These are phyloP conservation scores for Liparis tanakae DNA, from an alignment of 2,797 vertebrate genomes.

Conservation along the genomic window DNA sequence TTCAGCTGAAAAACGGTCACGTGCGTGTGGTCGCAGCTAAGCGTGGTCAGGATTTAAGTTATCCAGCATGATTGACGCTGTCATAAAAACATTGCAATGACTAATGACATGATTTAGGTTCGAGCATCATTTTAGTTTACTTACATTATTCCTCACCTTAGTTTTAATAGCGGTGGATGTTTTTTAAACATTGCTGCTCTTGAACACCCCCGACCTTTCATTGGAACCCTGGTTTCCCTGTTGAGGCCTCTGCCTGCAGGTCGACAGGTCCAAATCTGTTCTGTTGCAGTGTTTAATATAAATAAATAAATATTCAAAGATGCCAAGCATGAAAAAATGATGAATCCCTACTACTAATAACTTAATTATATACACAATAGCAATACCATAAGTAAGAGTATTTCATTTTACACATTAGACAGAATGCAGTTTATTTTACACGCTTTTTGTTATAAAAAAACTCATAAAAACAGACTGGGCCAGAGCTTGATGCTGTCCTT, in stretches of 20 bases:
- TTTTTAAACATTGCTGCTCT: constrained; percentile 33
- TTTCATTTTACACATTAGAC: too few relatives aligned
- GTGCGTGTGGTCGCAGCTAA: neutral
- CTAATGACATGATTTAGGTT: rapidly evolving
- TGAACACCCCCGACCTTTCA: constrained; percentile 40
- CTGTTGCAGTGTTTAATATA: neutral
- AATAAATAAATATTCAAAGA: neutral
- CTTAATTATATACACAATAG: neutral
- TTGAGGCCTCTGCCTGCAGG: neutral
- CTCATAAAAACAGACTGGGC: neutral
- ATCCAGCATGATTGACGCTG: neutral
- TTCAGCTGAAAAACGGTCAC: neutral
- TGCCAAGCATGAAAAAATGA: neutral
- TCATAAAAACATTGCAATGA: rapidly evolving
- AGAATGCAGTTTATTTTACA: neutral
- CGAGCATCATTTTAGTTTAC: rapidly evolving
- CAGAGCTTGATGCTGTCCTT: neutral
- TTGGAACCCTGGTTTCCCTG: neutral
- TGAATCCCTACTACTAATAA: neutral
- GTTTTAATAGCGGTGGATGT: neutral
- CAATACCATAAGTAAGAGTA: neutral
- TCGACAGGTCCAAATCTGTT: neutral
- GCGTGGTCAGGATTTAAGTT: neutral
- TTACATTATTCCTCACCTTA: rapidly evolving
- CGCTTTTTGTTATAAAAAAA: neutral